These are phyloP conservation scores for Holothuria glaberrima DNA, from an alignment of 35 echinoderm and acorn worm genomes.

Conservation along the genomic window DNA sequence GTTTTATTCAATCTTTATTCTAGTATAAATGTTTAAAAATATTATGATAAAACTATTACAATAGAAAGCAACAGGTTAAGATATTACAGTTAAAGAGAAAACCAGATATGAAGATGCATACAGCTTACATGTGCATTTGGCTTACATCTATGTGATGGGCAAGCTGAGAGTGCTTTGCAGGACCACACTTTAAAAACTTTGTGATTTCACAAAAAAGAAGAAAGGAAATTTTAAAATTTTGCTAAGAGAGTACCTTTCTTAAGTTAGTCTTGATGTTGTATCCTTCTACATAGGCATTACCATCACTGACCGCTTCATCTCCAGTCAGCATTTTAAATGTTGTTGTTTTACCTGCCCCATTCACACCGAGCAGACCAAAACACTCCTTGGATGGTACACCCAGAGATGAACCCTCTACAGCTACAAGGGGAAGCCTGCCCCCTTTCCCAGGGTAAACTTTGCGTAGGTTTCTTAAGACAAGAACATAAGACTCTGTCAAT, in stretches of 20 bases:
- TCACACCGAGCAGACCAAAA: constrained; percentile 93
- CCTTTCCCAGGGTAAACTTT: constrained; percentile 82
- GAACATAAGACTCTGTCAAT: constrained; percentile 56
- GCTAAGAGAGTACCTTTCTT: constrained; percentile 51
- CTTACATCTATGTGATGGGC: too few relatives aligned
- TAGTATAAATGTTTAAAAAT: too few relatives aligned
- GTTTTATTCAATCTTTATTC: too few relatives aligned
- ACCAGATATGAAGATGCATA: too few relatives aligned
- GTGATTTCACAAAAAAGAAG: too few relatives aligned
- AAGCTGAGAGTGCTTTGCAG: too few relatives aligned
- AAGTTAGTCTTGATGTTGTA: constrained; percentile 80
- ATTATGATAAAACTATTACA: too few relatives aligned
- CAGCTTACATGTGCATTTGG: too few relatives aligned
- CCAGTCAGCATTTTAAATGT: constrained; percentile 99
- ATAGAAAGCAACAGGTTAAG: too few relatives aligned
- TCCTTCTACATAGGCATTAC: constrained; percentile 84
- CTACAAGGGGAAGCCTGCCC: constrained; percentile 59
- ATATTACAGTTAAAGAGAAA: too few relatives aligned
- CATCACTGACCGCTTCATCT: constrained; percentile 78
- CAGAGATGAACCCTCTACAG: constrained; percentile 81
- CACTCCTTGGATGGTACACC: constrained; percentile 91
- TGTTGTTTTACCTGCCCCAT: constrained; percentile 94
- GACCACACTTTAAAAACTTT: too few relatives aligned
- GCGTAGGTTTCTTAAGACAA: constrained; percentile 74
- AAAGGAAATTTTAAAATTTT: too few relatives aligned